These are phyloP conservation scores for Tachysurus vachellii DNA, from an alignment of 2,113 vertebrate genomes.

Conservation along the genomic window DNA sequence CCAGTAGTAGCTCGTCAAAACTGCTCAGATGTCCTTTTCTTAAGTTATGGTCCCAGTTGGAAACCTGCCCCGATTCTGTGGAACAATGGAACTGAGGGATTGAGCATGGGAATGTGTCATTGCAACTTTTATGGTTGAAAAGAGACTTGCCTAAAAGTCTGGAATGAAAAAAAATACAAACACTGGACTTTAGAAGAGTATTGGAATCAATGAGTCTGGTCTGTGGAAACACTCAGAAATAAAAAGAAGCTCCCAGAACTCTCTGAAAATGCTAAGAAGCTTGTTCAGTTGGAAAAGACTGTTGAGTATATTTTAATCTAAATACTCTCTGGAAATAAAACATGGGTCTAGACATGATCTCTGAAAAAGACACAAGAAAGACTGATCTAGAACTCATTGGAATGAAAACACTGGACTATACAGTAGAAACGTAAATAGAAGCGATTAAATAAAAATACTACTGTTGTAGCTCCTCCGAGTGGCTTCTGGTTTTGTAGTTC, in stretches of 20 bases:
- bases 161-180: background rate
- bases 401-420: background rate
- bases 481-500: background rate
- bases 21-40: background rate
- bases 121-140: background rate
- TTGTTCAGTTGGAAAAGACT: background rate
- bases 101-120: constrained; percentile 31
- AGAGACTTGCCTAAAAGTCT: constrained; percentile 5
- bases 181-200: background rate
- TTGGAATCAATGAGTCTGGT: background rate
- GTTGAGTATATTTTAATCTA: background rate
- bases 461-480: background rate
- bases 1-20: background rate
- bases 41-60: constrained; percentile 15
- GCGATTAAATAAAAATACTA: background rate
- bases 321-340: background rate
- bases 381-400: background rate
- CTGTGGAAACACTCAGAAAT: constrained; percentile 1
- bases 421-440: background rate
- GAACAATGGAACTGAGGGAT: constrained; percentile 54
- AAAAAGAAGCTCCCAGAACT: background rate
- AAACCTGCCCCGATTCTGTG: constrained; percentile 26
- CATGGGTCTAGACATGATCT: background rate
- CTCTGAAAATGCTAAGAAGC: background rate
- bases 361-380: background rate